Conservation (phyloP, 2,113 vertebrate species). For the Ameiurus melas region DNA sequence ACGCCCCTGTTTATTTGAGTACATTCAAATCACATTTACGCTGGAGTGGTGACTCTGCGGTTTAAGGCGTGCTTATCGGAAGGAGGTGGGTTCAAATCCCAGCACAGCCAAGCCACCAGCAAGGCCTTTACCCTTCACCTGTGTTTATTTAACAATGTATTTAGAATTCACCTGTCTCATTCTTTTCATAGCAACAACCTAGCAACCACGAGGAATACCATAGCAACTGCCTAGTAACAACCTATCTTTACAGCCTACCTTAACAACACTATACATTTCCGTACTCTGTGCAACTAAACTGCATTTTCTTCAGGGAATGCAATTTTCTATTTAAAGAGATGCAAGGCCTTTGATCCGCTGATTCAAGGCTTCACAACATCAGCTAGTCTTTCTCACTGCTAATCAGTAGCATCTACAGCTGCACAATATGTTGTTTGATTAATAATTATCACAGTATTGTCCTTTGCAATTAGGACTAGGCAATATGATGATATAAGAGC, state of each 20-base stretch:
- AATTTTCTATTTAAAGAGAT: neutral
- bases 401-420: neutral
- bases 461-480: neutral
- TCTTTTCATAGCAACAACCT: neutral
- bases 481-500: neutral
- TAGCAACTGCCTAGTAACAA: neutral
- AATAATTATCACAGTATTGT: neutral
- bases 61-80: neutral
- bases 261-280: neutral
- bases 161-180: neutral
- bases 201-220: neutral
- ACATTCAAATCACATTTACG: constrained; percentile 1
- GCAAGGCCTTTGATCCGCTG: neutral
- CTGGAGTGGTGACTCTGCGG: neutral
- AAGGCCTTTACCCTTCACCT: neutral
- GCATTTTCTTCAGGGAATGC: neutral
- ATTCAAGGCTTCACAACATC: neutral
- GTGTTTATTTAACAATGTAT: neutral
- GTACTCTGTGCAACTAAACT: neutral
- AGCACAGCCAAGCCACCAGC: neutral
- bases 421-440: neutral
- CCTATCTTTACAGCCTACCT: too few relatives aligned
- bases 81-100: neutral
- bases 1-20: neutral
- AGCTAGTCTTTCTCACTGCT: neutral